These are phyloP conservation scores for Charadrius vociferus DNA, from an alignment of 2,113 vertebrate genomes.

Conservation along the genomic window DNA sequence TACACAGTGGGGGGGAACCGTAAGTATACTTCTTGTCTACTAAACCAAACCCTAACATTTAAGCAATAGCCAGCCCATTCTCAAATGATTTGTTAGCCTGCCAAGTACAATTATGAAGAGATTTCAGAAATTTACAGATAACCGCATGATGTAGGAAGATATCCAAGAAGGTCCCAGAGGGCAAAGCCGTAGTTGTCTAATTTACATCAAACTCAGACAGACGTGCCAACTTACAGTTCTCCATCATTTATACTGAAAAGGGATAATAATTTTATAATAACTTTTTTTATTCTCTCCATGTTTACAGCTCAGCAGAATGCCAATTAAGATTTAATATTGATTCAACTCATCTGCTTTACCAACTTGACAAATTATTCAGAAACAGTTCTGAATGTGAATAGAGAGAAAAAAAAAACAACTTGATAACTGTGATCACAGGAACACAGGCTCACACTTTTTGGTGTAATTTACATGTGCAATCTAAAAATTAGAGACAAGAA, in stretches of 20 bases:
- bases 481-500: background rate
- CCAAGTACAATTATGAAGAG: background rate
- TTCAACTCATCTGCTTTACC: background rate
- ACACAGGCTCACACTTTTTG: background rate
- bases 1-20: slow-evolving; percentile 92
- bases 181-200: background rate
- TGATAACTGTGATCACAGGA: background rate
- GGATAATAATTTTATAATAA: background rate
- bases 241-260: background rate
- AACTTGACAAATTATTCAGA: background rate
- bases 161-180: background rate
- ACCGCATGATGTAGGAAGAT: background rate
- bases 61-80: background rate
- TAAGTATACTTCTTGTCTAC: slow-evolving; percentile 85
- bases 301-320: background rate
- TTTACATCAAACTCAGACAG: background rate
- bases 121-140: background rate
- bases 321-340: background rate
- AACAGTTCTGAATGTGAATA: background rate
- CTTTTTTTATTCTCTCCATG: background rate
- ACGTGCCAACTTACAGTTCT: background rate
- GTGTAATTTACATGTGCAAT: background rate
- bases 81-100: background rate
- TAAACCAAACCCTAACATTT: slow-evolving; percentile 38
- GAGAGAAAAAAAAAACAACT: background rate